These are phyloP conservation scores for Tenthredo mesomela DNA, from an alignment of 2,888 invertebrate genomes.

Conservation along the genomic window DNA sequence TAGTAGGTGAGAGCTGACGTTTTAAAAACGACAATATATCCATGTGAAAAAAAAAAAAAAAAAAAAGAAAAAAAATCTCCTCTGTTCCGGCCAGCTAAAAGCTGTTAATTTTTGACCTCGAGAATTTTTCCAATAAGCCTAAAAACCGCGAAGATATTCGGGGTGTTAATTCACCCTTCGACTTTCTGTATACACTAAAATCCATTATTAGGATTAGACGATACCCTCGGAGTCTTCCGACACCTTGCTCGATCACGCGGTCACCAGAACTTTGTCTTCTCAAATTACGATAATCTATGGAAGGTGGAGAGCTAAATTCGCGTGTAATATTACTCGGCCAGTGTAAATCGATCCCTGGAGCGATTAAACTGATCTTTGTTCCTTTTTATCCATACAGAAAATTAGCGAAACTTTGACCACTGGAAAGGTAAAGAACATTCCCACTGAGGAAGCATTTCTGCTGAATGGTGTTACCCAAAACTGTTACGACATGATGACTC, in stretches of 20 bases:
- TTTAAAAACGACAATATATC: background rate
- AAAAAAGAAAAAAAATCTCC: background rate
- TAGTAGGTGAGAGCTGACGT: background rate
- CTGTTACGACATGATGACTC: conserved; percentile 80
- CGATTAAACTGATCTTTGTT: background rate
- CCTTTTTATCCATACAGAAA: conserved; percentile 60
- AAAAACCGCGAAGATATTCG: background rate
- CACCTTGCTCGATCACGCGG: background rate
- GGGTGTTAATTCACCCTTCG: conserved; percentile 24
- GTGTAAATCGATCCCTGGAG: background rate
- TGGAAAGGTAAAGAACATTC: conserved; percentile 81
- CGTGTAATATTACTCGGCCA: background rate
- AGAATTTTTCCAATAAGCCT: background rate
- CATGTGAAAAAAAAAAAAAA: background rate
- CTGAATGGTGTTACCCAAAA: conserved; percentile 80
- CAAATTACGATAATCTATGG: background rate
- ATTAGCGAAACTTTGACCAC: conserved; percentile 80
- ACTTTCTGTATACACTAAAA: background rate
- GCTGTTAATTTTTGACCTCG: conserved; percentile 14
- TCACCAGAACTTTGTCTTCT: background rate
- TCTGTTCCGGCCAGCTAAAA: background rate
- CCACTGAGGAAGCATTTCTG: conserved; percentile 81
- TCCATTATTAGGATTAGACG: conserved; percentile 42
- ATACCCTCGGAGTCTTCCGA: conserved; percentile 1
- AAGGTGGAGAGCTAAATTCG: background rate